Evolutionary conservation across 2,888 invertebrate species (phyloP).

Genomic region (Cordilura impudica): DNA sequence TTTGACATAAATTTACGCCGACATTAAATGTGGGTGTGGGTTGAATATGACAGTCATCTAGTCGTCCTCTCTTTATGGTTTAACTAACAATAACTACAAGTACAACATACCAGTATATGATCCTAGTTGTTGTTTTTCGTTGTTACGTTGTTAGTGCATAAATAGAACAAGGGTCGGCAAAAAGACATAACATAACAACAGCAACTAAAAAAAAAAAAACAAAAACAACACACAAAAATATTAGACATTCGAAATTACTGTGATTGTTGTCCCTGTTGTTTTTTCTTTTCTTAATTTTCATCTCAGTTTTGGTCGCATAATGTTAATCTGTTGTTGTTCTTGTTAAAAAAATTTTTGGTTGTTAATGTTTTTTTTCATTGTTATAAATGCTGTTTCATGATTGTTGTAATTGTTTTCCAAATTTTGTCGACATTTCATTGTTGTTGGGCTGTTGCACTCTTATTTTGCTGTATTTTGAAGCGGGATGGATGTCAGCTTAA

Average conservation of each 20-base stretch:
- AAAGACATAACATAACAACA: constrained; percentile 54
- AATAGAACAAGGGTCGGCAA: constrained; percentile 64
- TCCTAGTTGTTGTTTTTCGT: constrained; percentile 32
- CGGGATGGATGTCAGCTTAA: neutral
- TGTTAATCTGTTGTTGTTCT: constrained; percentile 47
- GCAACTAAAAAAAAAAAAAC: constrained; percentile 54
- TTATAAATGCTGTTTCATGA: constrained; percentile 43
- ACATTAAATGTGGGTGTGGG: constrained; percentile 64
- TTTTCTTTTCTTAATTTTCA: neutral
- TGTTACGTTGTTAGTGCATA: constrained; percentile 55
- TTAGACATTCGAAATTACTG: constrained; percentile 4
- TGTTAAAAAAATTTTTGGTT: constrained; percentile 2
- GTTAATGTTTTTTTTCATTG: constrained; percentile 46
- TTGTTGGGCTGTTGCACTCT: neutral
- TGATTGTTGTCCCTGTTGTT: constrained; percentile 16
- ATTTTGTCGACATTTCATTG: constrained; percentile 27
- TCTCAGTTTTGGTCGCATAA: constrained; percentile 23
- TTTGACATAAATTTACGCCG: constrained; percentile 64
- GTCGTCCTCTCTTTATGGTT: constrained; percentile 42
- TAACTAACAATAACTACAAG: constrained; percentile 5
- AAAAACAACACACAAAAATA: constrained; percentile 44
- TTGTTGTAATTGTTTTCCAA: constrained; percentile 43
- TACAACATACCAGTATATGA: constrained; percentile 29
- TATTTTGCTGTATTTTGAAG: neutral
- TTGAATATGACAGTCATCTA: constrained; percentile 64